Percentiles rank a stretch among this genome's conserved stretches.
Conservation (phyloP, 1,140 invertebrate genomes). For the Chelonus insularis region DNA sequence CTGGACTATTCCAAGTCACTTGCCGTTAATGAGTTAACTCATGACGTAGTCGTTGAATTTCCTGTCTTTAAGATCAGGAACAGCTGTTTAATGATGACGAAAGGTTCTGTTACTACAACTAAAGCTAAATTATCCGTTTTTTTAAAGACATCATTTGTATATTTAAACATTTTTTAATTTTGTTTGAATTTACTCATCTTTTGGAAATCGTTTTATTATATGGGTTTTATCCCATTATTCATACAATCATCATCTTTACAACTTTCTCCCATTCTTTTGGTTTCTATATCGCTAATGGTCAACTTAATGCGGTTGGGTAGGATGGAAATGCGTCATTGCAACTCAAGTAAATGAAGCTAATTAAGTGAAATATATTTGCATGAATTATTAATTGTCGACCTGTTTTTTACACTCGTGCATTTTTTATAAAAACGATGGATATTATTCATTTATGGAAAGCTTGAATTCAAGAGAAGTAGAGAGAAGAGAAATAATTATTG, state of each 20-base stretch:
- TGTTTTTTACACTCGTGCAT: background rate
- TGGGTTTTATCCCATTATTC: background rate
- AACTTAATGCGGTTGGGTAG: constrained; percentile 16
- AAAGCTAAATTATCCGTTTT: too few species aligned
- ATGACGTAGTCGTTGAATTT: background rate
- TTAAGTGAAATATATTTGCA: constrained; percentile 32
- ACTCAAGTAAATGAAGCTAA: constrained; percentile 24
- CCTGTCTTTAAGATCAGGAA: background rate
- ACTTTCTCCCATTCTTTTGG: background rate
- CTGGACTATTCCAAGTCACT: background rate
- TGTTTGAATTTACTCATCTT: too few species aligned
- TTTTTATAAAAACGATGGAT: too few species aligned
- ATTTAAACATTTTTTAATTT: too few species aligned
- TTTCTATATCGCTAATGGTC: constrained; percentile 6
- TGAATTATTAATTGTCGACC: constrained; percentile 25
- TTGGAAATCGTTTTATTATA: too few species aligned
- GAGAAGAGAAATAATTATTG: background rate
- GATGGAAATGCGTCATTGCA: constrained; percentile 36
- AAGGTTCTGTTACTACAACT: background rate
- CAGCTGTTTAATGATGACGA: background rate
- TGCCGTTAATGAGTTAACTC: constrained; percentile 9
- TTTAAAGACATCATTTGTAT: too few species aligned
- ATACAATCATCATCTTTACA: background rate
- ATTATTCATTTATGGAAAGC: too few species aligned
- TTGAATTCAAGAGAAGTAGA: too few species aligned